Evolutionary conservation across 1,140 invertebrate genomes (phyloP).

Genomic region (Vanessa tameamea): DNA sequence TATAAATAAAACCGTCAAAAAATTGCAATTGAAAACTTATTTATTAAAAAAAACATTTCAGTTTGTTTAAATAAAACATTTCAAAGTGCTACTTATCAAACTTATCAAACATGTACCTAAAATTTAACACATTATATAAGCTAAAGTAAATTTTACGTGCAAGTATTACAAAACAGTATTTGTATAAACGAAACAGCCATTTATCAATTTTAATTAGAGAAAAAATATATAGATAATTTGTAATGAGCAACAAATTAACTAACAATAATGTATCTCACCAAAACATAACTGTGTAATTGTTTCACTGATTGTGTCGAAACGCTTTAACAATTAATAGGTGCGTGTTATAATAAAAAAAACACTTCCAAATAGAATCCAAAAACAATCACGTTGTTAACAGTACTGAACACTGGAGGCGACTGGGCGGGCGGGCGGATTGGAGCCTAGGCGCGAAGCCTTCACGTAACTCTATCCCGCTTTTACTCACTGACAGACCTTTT

Average conservation of each 20-base stretch:
- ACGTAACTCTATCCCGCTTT: constrained; percentile 54
- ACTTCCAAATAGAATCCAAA: constrained; percentile 28
- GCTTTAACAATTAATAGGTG: constrained; percentile 5
- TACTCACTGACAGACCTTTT: constrained; percentile 36
- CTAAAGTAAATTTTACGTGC: no score
- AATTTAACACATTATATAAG: no score
- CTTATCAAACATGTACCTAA: no score
- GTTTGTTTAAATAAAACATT: no score
- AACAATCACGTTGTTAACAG: constrained; percentile 44
- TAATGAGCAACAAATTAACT: background rate
- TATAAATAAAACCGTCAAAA: no score
- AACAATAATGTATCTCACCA: constrained; percentile 31
- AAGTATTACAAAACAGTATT: no score
- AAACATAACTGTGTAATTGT: constrained; percentile 23
- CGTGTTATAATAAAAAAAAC: constrained; percentile 11
- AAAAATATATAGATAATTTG: background rate
- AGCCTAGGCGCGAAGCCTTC: constrained; percentile 61
- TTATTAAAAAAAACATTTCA: no score
- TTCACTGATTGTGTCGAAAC: constrained; percentile 12
- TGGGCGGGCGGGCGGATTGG: constrained; percentile 72
- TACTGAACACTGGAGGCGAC: constrained; percentile 58
- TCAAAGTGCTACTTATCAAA: no score
- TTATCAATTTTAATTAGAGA: background rate
- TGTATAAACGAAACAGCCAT: background rate
- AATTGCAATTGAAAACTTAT: no score